phyloP scores from a whole-genome alignment of 2,113 vertebrate species.

The Hippocampus zosterae region DNA sequence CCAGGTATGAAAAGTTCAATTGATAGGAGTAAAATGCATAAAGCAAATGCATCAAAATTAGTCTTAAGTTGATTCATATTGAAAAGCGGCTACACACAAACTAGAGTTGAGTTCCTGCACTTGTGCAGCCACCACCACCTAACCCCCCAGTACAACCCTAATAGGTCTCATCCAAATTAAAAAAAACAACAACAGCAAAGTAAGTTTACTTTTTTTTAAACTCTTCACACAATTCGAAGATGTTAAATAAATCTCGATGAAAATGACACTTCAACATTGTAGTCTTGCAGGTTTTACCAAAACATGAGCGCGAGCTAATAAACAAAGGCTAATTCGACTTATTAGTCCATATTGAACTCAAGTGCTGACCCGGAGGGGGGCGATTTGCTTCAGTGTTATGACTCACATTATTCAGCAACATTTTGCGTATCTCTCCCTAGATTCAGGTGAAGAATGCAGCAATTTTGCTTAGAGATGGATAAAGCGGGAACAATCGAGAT shows the following conservation, averaged over 20 bases:
- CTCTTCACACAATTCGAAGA: neutral
- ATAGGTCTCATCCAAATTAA: neutral
- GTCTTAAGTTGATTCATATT: neutral
- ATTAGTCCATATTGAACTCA: neutral
- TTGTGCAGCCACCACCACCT: neutral
- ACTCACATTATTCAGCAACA: neutral
- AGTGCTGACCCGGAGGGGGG: neutral
- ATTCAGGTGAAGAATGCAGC: neutral
- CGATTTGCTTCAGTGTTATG: neutral
- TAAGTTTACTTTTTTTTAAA: too few relatives aligned
- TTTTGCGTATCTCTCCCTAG: neutral
- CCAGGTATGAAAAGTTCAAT: too few relatives aligned
- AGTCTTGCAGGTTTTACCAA: too few relatives aligned
- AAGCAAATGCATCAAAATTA: too few relatives aligned
- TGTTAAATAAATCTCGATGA: neutral
- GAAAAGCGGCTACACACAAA: neutral
- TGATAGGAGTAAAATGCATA: too few relatives aligned
- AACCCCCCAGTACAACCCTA: neutral
- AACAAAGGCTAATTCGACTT: neutral
- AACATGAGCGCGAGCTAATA: too few relatives aligned
- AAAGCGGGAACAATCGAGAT: neutral
- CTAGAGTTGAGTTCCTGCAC: neutral
- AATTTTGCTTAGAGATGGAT: neutral
- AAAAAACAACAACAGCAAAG: neutral
- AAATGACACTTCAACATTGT: neutral